Evolutionary conservation across 2,797 vertebrate genomes (phyloP), one percentile per base, ranked within the genome.

Genomic region (Sebastes goodei): DNA sequence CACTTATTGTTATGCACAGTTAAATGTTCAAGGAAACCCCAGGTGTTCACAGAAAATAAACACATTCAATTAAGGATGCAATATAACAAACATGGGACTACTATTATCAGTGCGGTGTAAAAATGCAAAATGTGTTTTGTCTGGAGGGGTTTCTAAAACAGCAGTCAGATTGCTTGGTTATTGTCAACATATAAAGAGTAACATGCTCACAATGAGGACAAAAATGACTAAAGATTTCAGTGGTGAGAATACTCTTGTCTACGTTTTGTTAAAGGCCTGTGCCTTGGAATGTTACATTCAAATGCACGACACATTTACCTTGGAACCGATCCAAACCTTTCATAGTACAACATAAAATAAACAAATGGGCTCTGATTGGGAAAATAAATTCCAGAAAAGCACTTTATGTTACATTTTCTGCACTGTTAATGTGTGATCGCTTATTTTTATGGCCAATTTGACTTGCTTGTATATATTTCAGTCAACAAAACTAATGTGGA

Each of bases 331-430:
- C 64, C 57, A 42, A 72, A 53, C 12, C 61, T 57, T 30, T 62
- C 20, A 74, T 59, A 80, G 61, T 38, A 57, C 33, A 56, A 64
- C 62, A 71, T 62, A 57, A 81, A 81, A 84, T 23, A 69, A 68
- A 80, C 56, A 61, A 74, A 80, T 68, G 56, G 9, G 21, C 15
- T 4, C 21, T 72, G 59, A 77, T 80, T 80, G 71, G 46, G 33
- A 69, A 79, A 81, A 78, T 81, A 69, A n/a, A 75, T 82, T 69
- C 32, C 20, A 38, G 52, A 65, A 67, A 64, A 80, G 52, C 17
- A 29, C 10, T 71, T 71, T 4, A 70, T 71, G 60, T 75, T 42
- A 21, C 15, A 76, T 73, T 70, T 74, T 68, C 35, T 66, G 46
- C 64, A 27, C 27, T 72, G 46, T 52, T 38, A 73, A 78, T 52